Base-by-base conservation (phyloP, 2,113 vertebrate species). In the Parotia lawesii region DNA sequence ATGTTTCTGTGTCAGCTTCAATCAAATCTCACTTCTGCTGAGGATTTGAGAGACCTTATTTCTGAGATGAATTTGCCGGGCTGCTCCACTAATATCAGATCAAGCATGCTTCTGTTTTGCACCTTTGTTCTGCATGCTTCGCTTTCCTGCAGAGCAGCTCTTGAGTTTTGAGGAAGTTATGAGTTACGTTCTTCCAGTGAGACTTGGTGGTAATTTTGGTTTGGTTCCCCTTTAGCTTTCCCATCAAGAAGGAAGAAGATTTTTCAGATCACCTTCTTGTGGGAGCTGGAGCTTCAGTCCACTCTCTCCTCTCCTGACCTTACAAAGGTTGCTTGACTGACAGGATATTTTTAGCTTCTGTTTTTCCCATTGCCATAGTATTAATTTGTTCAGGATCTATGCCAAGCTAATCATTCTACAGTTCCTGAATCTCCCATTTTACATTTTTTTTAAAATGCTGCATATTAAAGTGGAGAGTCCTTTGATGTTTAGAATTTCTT, bases 401-500 rank as follows among this genome's bases (percentile, higher is more conserved):
- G 83, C 95, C 96, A 94, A 60, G 33, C 58, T 88, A 90, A 70
- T 90, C 20, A 83, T 85, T 86, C 23, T 51, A 7, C 47, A 88
- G 88, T 85, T 96, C 86, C 90, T 89, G 54, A 86, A 93, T 93
- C 72, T 88, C 37, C 29, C 82, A 47, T 84, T 95, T 94, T 90
- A 88, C 79, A 51, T 92, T 82, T 93, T 79, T 79, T 87, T 88
- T 19, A 38, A 80, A 94, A 91, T 87, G 76, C 10, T 87, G 65
- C 56, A 92, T 93, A 90, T 74, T 94, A 81, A 93, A 69, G 7
- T 48, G n/a, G 45, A 51, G 48, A 67, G 24, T 58, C 29, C 51
- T 96, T 94, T 96, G 88, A 96, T 94, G 79, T 93, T 84, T 56
- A 74, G 69, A 45, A 84, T 92, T 93, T 92, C 60, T 80, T 81